Conservation (phyloP, 2,113 vertebrate genomes). For the Neoarius graeffei region DNA sequence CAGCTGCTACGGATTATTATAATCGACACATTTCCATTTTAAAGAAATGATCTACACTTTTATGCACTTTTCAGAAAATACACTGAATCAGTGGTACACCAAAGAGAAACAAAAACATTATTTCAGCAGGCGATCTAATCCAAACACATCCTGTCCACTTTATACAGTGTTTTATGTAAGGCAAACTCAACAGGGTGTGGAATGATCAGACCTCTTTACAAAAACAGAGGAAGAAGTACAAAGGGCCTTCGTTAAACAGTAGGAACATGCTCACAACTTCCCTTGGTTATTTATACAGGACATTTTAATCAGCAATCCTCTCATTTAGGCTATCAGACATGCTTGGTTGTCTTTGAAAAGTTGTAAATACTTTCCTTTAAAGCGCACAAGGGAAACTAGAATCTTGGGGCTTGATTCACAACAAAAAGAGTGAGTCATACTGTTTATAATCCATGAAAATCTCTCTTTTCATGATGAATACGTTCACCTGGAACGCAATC, state of each 20-base stretch:
- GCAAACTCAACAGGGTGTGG: not conserved
- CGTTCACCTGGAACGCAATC: not conserved
- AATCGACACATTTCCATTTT: not conserved
- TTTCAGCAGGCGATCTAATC: not conserved
- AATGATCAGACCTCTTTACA: not conserved
- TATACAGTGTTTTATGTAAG: not conserved
- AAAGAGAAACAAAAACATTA: not conserved
- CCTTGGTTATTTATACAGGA: not conserved
- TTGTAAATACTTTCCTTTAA: not conserved
- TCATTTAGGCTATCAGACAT: not conserved
- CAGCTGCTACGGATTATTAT: not conserved
- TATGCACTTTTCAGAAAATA: not conserved
- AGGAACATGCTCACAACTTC: not conserved
- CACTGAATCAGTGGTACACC: not conserved
- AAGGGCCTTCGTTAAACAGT: not conserved
- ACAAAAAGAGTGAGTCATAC: not conserved
- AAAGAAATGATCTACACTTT: not conserved
- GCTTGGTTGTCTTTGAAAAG: not conserved
- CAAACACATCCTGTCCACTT: not conserved
- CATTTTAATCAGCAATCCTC: not conserved
- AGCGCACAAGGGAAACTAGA: not conserved
- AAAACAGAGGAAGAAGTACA: not conserved
- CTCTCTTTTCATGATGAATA: not conserved
- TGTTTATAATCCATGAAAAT: not conserved
- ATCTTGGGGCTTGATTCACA: not conserved